phyloP scores from a whole-genome alignment of 35 echinoderm and acorn worm genomes.

The Acanthaster planci region DNA sequence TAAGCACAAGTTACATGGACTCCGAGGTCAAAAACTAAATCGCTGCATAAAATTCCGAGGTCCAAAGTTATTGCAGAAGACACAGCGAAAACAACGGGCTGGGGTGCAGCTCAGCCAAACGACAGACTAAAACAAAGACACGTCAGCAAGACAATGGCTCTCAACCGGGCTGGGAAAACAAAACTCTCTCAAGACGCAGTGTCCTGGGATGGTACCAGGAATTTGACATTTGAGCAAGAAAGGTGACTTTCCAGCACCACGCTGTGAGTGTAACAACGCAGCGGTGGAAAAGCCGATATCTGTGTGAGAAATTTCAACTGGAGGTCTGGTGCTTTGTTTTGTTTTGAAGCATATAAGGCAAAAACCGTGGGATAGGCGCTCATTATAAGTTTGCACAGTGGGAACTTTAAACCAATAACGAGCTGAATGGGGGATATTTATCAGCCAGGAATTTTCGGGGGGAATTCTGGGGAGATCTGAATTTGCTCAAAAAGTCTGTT shows the following conservation, averaged over 20 bases:
- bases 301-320: background rate
- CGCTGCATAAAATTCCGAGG: too few relatives aligned
- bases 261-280: conserved; percentile 9
- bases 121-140: background rate
- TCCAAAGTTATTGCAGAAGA: too few relatives aligned
- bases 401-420: conserved; percentile 32
- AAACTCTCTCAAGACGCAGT: background rate
- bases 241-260: conserved; percentile 6
- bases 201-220: background rate
- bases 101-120: too few relatives aligned
- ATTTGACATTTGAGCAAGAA: conserved; percentile 28
- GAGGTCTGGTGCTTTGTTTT: background rate
- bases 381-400: conserved; percentile 28
- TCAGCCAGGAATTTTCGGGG: background rate
- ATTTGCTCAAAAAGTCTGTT: background rate
- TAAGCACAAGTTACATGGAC: too few relatives aligned
- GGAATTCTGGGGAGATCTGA: background rate
- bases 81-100: background rate
- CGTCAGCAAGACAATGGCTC: background rate
- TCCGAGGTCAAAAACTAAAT: too few relatives aligned
- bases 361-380: conserved; percentile 13
- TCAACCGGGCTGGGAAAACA: background rate
- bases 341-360: conserved; percentile 16
- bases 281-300: conserved; percentile 17
- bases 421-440: conserved; percentile 2